Evolutionary conservation across 2,113 vertebrate genomes (phyloP), one percentile per base, ranked within the genome.

Genomic region (Candoia aspera): DNA sequence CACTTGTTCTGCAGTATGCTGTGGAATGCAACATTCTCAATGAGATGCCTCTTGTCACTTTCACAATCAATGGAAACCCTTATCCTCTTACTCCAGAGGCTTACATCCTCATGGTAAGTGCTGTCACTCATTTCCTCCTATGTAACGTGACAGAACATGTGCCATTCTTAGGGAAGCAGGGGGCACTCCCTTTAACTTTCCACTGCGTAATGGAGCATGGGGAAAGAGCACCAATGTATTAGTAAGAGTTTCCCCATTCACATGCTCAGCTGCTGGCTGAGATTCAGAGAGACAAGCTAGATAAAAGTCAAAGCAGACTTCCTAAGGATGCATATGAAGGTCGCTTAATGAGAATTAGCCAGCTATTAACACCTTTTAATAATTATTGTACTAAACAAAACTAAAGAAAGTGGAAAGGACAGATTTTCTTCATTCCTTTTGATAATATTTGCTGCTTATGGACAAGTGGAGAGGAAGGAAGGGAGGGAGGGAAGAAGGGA

Each of bases 21-120:
- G 42, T 98, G 90, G 96, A 97, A 23, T 98, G 97, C 94, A 94
- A 37, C 94, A 96, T 58, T 94, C 93, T 98, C 86, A 59, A 4
- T 0, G 0, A 0, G 62, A 97, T 98, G 97, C 98, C 97, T 0
- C 86, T 95, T 0, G 90, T 98, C 42, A 97, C 97, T 92, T 98
- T 98, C 96, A 96, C 94, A 90, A 97, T 98, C 96, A 97, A 94
- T 0, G 97, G 97, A 37, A 60, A 97, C 46, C 94, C 97, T 83
- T 98, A 97, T 91, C 90, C 87, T 0, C 97, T 98, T 91, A 91
- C 37, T 0, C 94, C 97, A 90, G 90, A 95, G 68, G 96, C 96
- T 58, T 98, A 98, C 94, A 97, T 87, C 54, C 90, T 98, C 17
- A 19, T 21, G 46, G 87, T 89, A 89, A 64, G 87, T 55, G 11